phyloP scores from a whole-genome alignment of 2,888 invertebrate genomes.

The Tyria jacobaeae region DNA sequence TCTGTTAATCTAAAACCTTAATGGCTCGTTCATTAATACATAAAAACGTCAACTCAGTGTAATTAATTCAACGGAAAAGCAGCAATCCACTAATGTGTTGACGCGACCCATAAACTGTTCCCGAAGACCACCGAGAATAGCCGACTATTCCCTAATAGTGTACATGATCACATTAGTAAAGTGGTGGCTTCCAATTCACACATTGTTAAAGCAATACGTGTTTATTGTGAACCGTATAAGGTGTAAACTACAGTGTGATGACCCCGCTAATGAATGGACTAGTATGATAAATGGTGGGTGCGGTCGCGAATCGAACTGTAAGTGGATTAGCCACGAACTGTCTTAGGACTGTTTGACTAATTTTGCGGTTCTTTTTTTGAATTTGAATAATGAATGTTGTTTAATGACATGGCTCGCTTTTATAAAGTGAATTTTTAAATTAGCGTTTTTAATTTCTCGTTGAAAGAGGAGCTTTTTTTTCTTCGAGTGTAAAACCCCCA shows the following conservation, averaged over 20 bases:
- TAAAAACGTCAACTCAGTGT: slow-evolving; percentile 61
- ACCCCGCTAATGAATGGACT: slow-evolving; percentile 71
- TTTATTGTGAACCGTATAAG: slow-evolving; percentile 65
- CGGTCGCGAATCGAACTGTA: slow-evolving; percentile 67
- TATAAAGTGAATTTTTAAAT: not conserved
- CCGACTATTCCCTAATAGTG: slow-evolving; percentile 21
- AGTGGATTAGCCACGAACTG: slow-evolving; percentile 71
- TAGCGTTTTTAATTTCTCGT: not conserved
- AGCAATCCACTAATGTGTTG: slow-evolving; percentile 71
- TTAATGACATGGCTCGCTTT: not conserved
- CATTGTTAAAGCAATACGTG: slow-evolving; percentile 62
- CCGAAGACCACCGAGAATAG: slow-evolving; percentile 26
- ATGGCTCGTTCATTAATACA: slow-evolving; percentile 48
- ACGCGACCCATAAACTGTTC: slow-evolving; percentile 46
- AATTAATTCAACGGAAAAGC: slow-evolving; percentile 67
- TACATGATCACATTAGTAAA: slow-evolving; percentile 68
- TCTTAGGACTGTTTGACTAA: slow-evolving; percentile 26
- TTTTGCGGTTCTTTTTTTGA: slow-evolving; percentile 12
- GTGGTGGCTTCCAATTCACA: slow-evolving; percentile 54
- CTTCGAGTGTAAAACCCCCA: too few species aligned
- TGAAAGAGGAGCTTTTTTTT: not conserved
- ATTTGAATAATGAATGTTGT: not conserved
- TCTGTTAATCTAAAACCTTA: slow-evolving; percentile 43
- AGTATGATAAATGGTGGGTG: slow-evolving; percentile 78
- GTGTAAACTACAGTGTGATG: slow-evolving; percentile 65